Base-by-base conservation (phyloP, 2,888 invertebrate species). In the Sinotaia quadrata region DNA sequence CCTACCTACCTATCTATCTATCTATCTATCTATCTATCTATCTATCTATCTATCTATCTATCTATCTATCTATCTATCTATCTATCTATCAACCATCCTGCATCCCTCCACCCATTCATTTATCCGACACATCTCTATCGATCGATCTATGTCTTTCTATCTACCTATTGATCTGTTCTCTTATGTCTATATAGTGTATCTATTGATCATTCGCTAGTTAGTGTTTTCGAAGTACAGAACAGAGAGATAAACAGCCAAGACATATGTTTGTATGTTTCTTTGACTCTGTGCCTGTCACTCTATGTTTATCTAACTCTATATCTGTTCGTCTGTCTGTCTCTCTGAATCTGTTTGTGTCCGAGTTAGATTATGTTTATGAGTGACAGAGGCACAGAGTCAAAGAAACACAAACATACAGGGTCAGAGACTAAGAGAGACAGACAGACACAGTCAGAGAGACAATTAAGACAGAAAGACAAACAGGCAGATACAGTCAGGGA, bases 361-460 rank as follows among this genome's bases (percentile, higher is more conserved):
- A n/a, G 24, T 24, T 5, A 7, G 18, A n/a, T 5, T 24, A 18
- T 24, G 18, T 21, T 24, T 21, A 5, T 21, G 8, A 49, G 8
- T 21, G 21, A 49, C 10, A 49, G 8, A 49, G 21, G 24, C n/a
- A 49, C n/a, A 49, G 2, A 56, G 33, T 33, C 33, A 56, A 31
- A 56, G n/a, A 56, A 31, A 56, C 33, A 56, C 56, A 56, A 18
- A 56, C 56, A 56, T 7, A 12, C 56, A 15, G 8, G n/a, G n/a
- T 5, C 56, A 12, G 56, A 33, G 52, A 56, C n/a, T n/a, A 29
- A 4, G 52, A 27, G 4, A 4, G 15, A 27, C 5, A 12, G 31
- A 27, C 52, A 4, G 52, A 4, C 4, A 52, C 8, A 24, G 24
- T 24, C 52, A 24, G 4, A 52, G 8, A 4, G 27, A 24, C 24